Conservation (phyloP, 2,797 vertebrate genomes). For the Psittacula derbiana region DNA sequence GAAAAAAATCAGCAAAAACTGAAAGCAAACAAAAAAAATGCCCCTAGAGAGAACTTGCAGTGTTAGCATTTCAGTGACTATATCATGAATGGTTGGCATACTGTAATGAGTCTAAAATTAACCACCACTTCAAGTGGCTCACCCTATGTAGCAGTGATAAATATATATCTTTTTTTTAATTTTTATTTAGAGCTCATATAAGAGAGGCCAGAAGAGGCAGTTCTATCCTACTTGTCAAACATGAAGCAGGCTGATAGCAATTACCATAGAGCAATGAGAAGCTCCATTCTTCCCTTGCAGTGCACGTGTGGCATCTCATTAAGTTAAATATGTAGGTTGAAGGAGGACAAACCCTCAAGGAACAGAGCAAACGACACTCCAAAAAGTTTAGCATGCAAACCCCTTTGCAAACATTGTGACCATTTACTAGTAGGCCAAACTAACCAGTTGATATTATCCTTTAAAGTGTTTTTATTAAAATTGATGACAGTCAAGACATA, state of each 20-base stretch:
- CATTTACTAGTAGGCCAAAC: neutral
- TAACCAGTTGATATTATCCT: neutral
- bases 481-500: neutral
- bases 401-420: neutral
- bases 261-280: neutral
- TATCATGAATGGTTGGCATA: neutral
- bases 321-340: neutral
- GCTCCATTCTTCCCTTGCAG: neutral
- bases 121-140: neutral
- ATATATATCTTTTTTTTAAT: neutral
- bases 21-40: neutral
- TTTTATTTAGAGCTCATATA: neutral
- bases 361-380: neutral
- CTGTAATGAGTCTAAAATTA: neutral
- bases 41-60: neutral
- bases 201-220: neutral
- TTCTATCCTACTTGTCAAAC: neutral
- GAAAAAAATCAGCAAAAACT: neutral
- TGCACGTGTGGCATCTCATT: neutral
- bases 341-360: neutral
- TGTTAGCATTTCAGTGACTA: neutral
- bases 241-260: fast-evolving
- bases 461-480: neutral
- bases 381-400: neutral
- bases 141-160: neutral